A percentile compares a stretch with the other conserved stretches of the same genome.
phyloP scores from a whole-genome alignment of 2,888 invertebrate species.

The Palloptera scutellata region DNA sequence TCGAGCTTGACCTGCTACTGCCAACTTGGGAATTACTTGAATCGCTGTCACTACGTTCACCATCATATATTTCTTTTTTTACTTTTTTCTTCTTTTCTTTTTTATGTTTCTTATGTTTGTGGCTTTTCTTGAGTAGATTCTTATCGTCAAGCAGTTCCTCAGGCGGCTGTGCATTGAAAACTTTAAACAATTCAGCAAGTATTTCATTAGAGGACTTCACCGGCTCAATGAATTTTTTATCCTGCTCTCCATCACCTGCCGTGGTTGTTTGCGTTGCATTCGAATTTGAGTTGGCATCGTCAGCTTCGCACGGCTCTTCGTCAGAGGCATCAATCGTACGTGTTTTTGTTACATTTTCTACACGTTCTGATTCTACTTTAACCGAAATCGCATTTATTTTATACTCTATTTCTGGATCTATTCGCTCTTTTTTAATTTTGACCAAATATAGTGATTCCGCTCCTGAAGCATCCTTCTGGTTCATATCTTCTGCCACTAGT shows the following conservation, averaged over 20 bases:
- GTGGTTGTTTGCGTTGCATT: conserved; percentile 3
- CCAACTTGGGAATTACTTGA: conserved; percentile 31
- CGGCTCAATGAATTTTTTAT: conserved; percentile 59
- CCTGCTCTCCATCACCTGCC: conserved; percentile 40
- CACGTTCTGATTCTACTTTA: background rate
- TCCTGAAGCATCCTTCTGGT: background rate
- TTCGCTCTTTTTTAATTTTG: conserved; percentile 58
- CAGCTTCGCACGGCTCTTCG: conserved; percentile 23
- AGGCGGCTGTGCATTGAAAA: conserved; percentile 74
- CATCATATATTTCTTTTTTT: conserved; percentile 29
- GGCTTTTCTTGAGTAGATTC: conserved; percentile 52
- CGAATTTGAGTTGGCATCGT: conserved; percentile 25
- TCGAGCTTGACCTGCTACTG: conserved; percentile 18
- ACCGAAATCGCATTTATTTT: conserved; percentile 46
- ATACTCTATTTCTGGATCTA: conserved; percentile 57
- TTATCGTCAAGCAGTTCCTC: conserved; percentile 66
- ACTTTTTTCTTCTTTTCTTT: conserved; percentile 60
- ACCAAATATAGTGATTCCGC: conserved; percentile 16
- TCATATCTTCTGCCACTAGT: too few species aligned
- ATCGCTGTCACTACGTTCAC: conserved; percentile 44
- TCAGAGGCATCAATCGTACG: conserved; percentile 14
- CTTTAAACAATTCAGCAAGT: conserved; percentile 80
- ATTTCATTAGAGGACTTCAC: conserved; percentile 71
- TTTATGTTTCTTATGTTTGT: conserved; percentile 60
- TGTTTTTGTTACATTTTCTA: background rate